Evolutionary conservation across 2,113 vertebrate species (phyloP), one percentile per base, ranked within the genome.

Genomic region (Cyanistes caeruleus): DNA sequence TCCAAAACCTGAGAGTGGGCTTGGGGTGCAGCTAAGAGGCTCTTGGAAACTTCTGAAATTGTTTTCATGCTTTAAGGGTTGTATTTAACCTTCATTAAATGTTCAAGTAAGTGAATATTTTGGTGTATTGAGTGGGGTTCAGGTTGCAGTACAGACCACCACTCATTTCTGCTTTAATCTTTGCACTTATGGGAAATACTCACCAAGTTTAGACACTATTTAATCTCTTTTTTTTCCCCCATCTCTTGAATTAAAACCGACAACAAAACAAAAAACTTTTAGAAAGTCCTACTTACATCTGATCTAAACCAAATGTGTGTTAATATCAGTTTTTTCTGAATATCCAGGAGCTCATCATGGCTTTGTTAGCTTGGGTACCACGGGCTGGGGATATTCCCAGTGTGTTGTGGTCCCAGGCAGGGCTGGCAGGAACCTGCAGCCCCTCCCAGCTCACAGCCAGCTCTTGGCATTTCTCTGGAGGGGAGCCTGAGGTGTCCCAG

Each of bases 81-180:
- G 84, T 96, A 97, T 95, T 97, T 96, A 95, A 93, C 93, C 92
- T 96, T 96, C 95, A 90, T 89, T 97, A 96, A 90, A 94, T 90
- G 94, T 94, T 90, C 73, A 87, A 96, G 92, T 93, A 95, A 96
- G 95, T 2, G 90, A 96, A 89, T 96, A 91, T 97, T 97, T 96
- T 93, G 68, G 83, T 95, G 96, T 87, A 83, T 91, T 92, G 89
- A 87, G 74, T 43, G 59, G 62, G 80, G 87, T 82, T 98, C 95
- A 79, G 67, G 81, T 97, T 97, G 91, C 97, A 96, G 59, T 74
- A 30, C 35, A 89, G 93, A 94, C 68, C 92, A 91, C 93, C 89
- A 39, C 67, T 96, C 89, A 64, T 53, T 96, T 94, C 78, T 95
- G 80, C 94, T 97, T 96, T 96, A 91, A 96, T 96, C 95, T 94